Evolutionary conservation across 2,888 invertebrate genomes (phyloP), one percentile per base, ranked within the genome.

Genomic region (Drosophila kambysellisi): DNA sequence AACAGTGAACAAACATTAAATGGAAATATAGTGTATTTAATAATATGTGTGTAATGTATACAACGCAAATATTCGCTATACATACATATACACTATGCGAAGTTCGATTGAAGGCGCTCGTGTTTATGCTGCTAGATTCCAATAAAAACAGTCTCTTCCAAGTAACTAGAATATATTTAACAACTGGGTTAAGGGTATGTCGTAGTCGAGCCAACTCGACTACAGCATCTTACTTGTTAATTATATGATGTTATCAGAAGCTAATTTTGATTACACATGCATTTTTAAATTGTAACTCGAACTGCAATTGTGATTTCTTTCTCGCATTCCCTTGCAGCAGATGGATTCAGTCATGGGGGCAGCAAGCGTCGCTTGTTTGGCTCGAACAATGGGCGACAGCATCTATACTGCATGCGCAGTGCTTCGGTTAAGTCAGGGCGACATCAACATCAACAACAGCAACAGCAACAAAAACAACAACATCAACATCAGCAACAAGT

Each of bases 341-440:
- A 87, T 29, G 57, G 70, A 3, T 85, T 71, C 35, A 15, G 58
- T 1, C 85, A 88, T n/a, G 69, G 83, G 2, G 81, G 86, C 3
- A 80, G 83, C 58, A 88, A 88, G 37, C 80, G 90, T 2, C 79
- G 84, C 30, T 41, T 90, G 25, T 73, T 89, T 5, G 79, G 69
- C 41, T 56, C 76, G 15, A 79, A 74, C 53, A 87, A 91, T 41
- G 90, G 91, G 1, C 76, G 91, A 0, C 79, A 89, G 4, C 91
- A 91, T 72, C 73, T 91, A 12, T 91, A 90, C 58, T 90, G 88
- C 72, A 86, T 89, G 85, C 80, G 90, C 37, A 88, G 87, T 35
- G 81, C 83, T 0, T 91, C 92, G n/a, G 65, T 90, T 4, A 91
- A 91, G 62, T 91, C 91, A 17, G 35, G 84, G 56, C 82, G 90